Evolutionary conservation across 2,888 invertebrate species (phyloP).

Genomic region (Dione juno): DNA sequence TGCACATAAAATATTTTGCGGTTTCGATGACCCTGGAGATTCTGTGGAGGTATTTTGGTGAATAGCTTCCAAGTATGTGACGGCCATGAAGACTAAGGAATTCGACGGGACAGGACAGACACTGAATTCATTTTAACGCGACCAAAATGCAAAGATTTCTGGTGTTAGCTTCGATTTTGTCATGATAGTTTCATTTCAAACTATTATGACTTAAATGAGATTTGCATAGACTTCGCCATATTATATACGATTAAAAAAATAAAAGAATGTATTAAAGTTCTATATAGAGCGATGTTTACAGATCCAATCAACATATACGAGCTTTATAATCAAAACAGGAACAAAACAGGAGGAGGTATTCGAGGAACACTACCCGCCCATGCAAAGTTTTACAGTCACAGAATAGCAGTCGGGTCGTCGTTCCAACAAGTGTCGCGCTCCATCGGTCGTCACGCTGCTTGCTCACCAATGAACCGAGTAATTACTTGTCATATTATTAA

Average conservation of each 20-base stretch:
- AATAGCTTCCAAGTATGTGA: conserved; percentile 17
- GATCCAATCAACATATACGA: too few relatives aligned
- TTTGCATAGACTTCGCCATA: neutral
- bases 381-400: neutral
- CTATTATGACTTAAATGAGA: conserved; percentile 17
- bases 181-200: conserved; percentile 47
- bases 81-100: conserved; percentile 45
- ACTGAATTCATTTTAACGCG: conserved; percentile 68
- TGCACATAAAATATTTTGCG: conserved; percentile 20
- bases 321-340: neutral
- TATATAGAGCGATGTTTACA: too few relatives aligned
- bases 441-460: conserved; percentile 26
- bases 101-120: conserved; percentile 60
- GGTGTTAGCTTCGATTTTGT: conserved; percentile 53
- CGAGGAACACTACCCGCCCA: neutral
- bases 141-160: conserved; percentile 63
- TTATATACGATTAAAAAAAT: too few relatives aligned
- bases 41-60: conserved; percentile 18
- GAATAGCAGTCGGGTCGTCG: conserved; percentile 32
- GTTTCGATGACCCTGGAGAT: conserved; percentile 32
- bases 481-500: conserved; percentile 26
- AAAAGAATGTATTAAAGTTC: too few relatives aligned
- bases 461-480: conserved; percentile 14
- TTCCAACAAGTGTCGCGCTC: conserved; percentile 25
- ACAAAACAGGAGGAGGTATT: too few relatives aligned